Conservation (phyloP, 2,888 invertebrate species). For the Cephus spinipes region DNA sequence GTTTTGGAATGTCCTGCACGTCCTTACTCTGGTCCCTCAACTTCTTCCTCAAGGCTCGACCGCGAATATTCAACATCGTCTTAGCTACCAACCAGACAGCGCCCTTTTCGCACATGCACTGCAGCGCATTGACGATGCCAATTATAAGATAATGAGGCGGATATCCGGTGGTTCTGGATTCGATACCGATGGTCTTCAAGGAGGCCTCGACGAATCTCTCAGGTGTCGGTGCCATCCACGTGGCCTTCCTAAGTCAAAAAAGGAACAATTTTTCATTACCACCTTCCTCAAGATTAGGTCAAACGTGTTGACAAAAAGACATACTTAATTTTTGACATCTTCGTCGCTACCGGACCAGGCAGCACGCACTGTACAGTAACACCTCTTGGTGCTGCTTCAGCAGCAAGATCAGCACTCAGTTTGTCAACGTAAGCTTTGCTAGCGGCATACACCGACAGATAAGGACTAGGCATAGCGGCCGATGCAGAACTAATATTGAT, state of each 20-base stretch:
- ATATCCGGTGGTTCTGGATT: constrained; percentile 80
- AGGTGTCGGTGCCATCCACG: constrained; percentile 82
- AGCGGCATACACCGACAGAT: constrained; percentile 88
- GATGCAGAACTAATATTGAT: constrained; percentile 91
- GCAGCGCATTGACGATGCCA: constrained; percentile 67
- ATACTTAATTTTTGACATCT: constrained; percentile 83
- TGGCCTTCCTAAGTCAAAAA: constrained; percentile 64
- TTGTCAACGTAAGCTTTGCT: constrained; percentile 90
- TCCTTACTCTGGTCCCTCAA: constrained; percentile 19
- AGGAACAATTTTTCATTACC: background rate
- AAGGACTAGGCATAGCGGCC: constrained; percentile 82
- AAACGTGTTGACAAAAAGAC: background rate
- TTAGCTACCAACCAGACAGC: constrained; percentile 74
- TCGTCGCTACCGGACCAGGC: constrained; percentile 92
- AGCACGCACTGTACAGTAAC: constrained; percentile 84
- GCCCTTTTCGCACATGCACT: constrained; percentile 69
- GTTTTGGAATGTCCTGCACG: background rate
- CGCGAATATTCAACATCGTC: constrained; percentile 75
- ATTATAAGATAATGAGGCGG: constrained; percentile 77
- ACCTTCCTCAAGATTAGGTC: background rate
- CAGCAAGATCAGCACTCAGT: constrained; percentile 80
- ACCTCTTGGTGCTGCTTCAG: constrained; percentile 80
- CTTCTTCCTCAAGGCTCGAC: constrained; percentile 71
- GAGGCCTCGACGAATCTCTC: constrained; percentile 79
- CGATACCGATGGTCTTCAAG: constrained; percentile 77